phyloP scores from a whole-genome alignment of 2,113 vertebrate species.

The Scalopus aquaticus region DNA sequence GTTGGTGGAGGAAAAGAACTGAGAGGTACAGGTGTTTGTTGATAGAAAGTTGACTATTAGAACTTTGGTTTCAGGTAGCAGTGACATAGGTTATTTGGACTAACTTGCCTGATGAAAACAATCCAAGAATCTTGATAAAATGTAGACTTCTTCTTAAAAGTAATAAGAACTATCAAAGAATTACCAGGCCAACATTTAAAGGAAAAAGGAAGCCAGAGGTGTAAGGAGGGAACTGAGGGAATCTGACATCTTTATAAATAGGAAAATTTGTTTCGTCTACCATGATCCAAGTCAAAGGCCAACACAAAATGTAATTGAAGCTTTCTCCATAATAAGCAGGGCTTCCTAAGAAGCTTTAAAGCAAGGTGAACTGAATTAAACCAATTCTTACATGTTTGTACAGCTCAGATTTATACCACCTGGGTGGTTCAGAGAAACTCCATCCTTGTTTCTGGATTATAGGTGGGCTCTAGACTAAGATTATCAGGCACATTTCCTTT shows the following conservation, averaged over 20 bases:
- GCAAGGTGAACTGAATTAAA: background rate
- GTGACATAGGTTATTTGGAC: background rate
- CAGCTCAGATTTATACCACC: background rate
- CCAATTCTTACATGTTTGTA: background rate
- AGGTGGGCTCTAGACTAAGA: constrained; percentile 18
- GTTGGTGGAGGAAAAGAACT: background rate
- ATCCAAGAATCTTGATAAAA: background rate
- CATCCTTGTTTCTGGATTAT: constrained; percentile 1
- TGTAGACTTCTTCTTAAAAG: constrained; percentile 9
- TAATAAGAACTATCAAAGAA: background rate
- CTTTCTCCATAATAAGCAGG: background rate
- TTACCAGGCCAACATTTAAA: background rate
- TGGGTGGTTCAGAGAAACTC: background rate
- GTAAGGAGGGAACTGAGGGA: background rate
- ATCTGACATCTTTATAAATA: background rate
- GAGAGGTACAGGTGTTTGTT: background rate
- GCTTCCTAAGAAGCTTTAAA: constrained; percentile 5
- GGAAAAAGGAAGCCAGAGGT: background rate
- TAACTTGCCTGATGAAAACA: background rate
- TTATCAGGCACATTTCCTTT: constrained; percentile 8
- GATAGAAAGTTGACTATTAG: background rate
- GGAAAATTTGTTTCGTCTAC: constrained; percentile 41
- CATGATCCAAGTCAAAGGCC: constrained; percentile 9
- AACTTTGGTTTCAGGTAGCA: background rate
- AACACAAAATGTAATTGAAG: background rate